Evolutionary conservation across 2,113 vertebrate genomes (phyloP), one percentile per base, ranked within the genome.

Genomic region (Grammomys surdaster): DNA sequence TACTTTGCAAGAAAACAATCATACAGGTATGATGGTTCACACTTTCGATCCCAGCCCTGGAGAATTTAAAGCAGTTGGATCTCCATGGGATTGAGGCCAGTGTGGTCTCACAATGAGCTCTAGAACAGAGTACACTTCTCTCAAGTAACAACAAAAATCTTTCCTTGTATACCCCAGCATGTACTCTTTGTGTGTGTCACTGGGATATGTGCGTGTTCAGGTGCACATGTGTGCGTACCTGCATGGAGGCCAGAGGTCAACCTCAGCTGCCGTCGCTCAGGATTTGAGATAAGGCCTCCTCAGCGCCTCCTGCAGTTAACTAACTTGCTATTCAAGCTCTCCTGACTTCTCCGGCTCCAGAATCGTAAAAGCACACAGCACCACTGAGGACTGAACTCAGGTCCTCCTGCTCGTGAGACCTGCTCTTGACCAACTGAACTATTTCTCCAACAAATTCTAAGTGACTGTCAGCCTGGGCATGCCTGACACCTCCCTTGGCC

Each of bases 401-500:
- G 51, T 82, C 54, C 54, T 60, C 33, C 20, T 12, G 54, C 54
- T 36, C 40, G 51, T 40, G 36, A 54, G 31, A 33, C 22, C 28
- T 11, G 6, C 48, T 33, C 7, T 36, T 58, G n/a, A 81, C 51
- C 10, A 3, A 60, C 20, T 56, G 20, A 36, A 56, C 78, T 22
- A 6, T 84, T 11, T 43, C 33, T 63, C 80, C 60, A 6, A 24
- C 5, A 36, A 1, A 63, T 19, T 33, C 31, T 10, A 65, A 10
- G 67, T 22, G 17, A 33, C 24, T 1, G 26, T 16, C 88, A 67
- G 19, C 14, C 43, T 51, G 33, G 56, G 24, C 24, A 20, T 8
- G 0, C 24, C 2, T 0, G 4, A 51, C 72, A 43, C 65, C 69
- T 58, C 28, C 19, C 67, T 58, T 40, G 0, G 31, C 17, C 33